Evolutionary conservation across 30 jellyfish, hydroid and myxozoan species (phyloP), one percentile per base, ranked within the genome.

Genomic region (Aurelia coerulea): DNA sequence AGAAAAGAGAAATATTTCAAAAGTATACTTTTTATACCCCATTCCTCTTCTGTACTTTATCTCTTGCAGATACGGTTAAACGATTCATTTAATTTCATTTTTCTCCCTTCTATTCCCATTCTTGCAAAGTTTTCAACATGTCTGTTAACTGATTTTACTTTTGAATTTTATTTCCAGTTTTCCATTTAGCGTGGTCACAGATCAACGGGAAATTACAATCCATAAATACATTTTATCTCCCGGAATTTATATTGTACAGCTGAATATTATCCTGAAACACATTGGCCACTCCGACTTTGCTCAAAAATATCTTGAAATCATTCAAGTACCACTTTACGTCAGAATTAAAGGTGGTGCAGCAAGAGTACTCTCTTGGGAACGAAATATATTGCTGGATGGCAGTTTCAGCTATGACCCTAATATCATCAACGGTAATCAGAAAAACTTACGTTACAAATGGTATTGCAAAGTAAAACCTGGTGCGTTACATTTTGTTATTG

Each of bases 401-500:
- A 70, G 80, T 11, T 15, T 34, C 62, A 70, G 80, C 63, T 11
- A 62, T 3, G 80, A 70, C 13, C 88, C 88, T 15, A 78, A 78
- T 64, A 4, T 62, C 12, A 49, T 68, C 10, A 16, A 42, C 7
- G 79, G 78, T 9, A 37, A 39, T 50, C 18, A 35, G 17, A 35
- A 68, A 58, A 60, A 39, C 60, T 63, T 78, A n/a, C 37, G 9
- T 8, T 78, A 60, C 51, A 58, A n/a, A 15, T 78, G 88, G 88
- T 64, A 62, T 70, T 70, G 80, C 33, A 70, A 23, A 7, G 80
- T 70, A n/a, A 70, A 70, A 31, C 80, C 80, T 16, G 68, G 68
- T 16, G 32, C 78, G 3, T 3, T 64, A 34, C 69, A 8, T 46
- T 78, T 35, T 78, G 68, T 23, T 16, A 62, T 78, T 62, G 88